Base-by-base conservation (phyloP, 2,113 vertebrate genomes). In the Chunga burmeisteri region DNA sequence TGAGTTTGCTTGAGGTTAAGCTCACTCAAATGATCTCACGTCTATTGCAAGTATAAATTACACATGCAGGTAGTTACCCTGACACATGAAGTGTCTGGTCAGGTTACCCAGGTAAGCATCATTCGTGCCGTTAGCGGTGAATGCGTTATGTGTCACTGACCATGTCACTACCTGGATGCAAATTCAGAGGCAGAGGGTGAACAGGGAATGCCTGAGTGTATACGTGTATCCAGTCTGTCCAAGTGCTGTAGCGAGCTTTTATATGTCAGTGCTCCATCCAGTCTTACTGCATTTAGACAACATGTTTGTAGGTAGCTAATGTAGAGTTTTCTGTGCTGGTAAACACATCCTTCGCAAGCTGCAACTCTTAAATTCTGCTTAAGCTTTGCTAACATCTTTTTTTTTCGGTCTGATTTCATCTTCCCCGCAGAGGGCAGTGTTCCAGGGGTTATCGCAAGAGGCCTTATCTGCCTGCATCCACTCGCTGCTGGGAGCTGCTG, bases 371-470 rank as follows among this genome's bases (percentile, higher is more conserved):
- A 58, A 44, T 55, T n/a, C 42, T 71, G 25, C 40, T 52, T 20
- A 5, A 81, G 27, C 50, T 92, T 85, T 89, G 56, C 83, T 19
- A 52, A 91, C 30, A 6, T 15, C 1, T 63, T 29, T 59, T 47
- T 46, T 75, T 29, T 84, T 34, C n/a, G 10, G 22, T 93, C 29
- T 86, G 18, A n/a, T 90, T 96, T 89, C 73, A 22, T 96, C 68
- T 46, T 95, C 93, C 94, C 97, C 78, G 90, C 98, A 99, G 99
- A 99, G 99, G 98, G 98, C 99, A 27, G 99, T 99, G 94, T 99
- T 99, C 97, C 99, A 99, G 97, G 99, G 99, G 95, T 98, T 99
- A 95, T 99, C 99, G 8, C 99, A 99, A 96, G 99, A 99, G 97
- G 99, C 99, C 19, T 98, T 99, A 96, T 99, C 99, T 78, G 99